Conservation (phyloP, 2,888 invertebrate genomes). For the Orchesellides sinensis region DNA sequence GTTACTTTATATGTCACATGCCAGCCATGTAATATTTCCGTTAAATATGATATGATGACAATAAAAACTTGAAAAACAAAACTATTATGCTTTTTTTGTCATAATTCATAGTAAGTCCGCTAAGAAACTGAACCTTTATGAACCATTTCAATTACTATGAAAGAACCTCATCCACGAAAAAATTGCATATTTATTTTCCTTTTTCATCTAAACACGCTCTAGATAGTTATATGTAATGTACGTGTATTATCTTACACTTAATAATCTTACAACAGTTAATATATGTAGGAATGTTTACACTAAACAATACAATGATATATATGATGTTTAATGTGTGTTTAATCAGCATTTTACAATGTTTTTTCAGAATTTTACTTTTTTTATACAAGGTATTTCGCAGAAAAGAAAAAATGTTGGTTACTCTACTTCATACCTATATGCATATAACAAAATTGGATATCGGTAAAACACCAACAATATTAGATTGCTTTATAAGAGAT, state of each 20-base stretch:
- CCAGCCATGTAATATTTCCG: neutral
- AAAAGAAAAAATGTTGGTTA: neutral
- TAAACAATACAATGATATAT: slow-evolving; percentile 40
- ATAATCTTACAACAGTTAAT: slow-evolving; percentile 26
- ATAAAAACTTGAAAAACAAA: slow-evolving; percentile 12
- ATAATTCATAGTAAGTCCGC: neutral
- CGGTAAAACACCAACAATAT: no score
- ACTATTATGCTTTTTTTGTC: neutral
- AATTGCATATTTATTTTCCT: slow-evolving; percentile 62
- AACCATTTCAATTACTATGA: slow-evolving; percentile 27
- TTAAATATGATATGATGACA: slow-evolving; percentile 8
- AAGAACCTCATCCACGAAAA: slow-evolving; percentile 63
- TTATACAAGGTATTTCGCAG: neutral
- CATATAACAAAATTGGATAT: neutral
- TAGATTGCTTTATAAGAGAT: no score
- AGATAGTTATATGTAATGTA: neutral
- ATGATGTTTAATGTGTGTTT: slow-evolving; percentile 29
- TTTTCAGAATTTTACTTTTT: slow-evolving; percentile 25
- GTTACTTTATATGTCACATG: neutral
- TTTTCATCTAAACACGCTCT: slow-evolving; percentile 4
- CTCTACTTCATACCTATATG: no score
- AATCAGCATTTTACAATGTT: slow-evolving; percentile 47
- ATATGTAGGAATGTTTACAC: slow-evolving; percentile 70
- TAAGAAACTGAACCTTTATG: neutral
- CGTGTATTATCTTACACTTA: neutral